Evolutionary conservation across 2,797 vertebrate species (phyloP).

Genomic region (Thunnus albacares): DNA sequence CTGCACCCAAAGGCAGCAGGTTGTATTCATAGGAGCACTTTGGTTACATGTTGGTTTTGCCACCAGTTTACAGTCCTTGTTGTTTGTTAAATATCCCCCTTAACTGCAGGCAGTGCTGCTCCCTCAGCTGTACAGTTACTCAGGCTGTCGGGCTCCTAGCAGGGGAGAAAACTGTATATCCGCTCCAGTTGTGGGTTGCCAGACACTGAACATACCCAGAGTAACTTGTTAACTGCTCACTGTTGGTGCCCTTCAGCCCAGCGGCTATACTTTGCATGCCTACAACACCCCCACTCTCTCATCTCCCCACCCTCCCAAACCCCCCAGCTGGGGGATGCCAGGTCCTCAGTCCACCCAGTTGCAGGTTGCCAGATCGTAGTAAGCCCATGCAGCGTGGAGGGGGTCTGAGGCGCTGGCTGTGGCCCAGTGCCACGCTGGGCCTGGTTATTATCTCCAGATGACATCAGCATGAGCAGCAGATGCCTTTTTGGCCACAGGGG

Average conservation of each 20-base stretch:
- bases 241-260: conserved; percentile 37
- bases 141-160: conserved; percentile 10
- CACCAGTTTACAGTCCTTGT: conserved; percentile 8
- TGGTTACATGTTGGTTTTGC: conserved; percentile 12
- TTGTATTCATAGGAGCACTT: neutral
- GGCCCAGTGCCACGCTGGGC: conserved; percentile 78
- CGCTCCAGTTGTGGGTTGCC: conserved; percentile 38
- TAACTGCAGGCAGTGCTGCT: conserved; percentile 38
- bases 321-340: conserved; percentile 61
- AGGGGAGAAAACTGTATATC: conserved; percentile 33
- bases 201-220: conserved; percentile 37
- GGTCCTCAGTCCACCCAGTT: conserved; percentile 50
- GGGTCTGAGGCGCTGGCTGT: conserved; percentile 72
- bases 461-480: conserved; percentile 86
- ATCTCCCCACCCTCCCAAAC: neutral
- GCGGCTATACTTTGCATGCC: conserved; percentile 40
- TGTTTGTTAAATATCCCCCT: conserved; percentile 29
- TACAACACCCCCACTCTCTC: conserved; percentile 10
- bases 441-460: conserved; percentile 86
- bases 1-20: neutral
- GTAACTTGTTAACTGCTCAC: conserved; percentile 51
- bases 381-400: conserved; percentile 62
- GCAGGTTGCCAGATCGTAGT: conserved; percentile 71
- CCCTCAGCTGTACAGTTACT: conserved; percentile 11
- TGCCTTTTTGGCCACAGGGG: conserved; percentile 82